Conservation (phyloP, 2,888 invertebrate genomes). For the Meloe dianella region DNA sequence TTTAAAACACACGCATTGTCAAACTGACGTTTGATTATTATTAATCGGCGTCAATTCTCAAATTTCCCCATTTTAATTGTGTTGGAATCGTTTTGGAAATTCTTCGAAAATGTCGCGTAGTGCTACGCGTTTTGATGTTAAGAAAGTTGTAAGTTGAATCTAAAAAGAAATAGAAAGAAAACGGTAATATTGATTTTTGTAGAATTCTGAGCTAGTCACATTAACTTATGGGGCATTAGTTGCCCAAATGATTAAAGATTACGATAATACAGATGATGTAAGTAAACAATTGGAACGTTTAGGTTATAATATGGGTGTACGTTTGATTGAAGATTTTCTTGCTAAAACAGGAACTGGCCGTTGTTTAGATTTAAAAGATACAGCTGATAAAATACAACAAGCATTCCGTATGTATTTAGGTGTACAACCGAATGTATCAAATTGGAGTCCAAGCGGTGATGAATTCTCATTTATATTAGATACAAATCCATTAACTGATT, state of each 20-base stretch:
- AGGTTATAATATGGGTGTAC: constrained; percentile 98
- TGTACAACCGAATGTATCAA: constrained; percentile 89
- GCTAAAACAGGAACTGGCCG: constrained; percentile 88
- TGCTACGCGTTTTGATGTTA: constrained; percentile 73
- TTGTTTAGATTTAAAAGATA: constrained; percentile 95
- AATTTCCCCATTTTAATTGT: background rate
- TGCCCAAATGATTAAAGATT: constrained; percentile 95
- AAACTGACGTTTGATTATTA: background rate
- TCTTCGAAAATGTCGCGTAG: constrained; percentile 68
- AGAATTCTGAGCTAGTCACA: constrained; percentile 96
- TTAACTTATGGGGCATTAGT: constrained; percentile 98
- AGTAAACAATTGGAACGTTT: constrained; percentile 94
- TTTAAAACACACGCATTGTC: no score
- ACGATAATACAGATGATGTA: constrained; percentile 96
- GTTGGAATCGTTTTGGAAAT: background rate
- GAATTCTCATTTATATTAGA: constrained; percentile 97
- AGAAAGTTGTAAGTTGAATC: constrained; percentile 83
- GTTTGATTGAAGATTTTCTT: constrained; percentile 96
- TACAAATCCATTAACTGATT: constrained; percentile 93
- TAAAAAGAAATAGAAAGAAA: no score
- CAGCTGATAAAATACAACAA: constrained; percentile 92
- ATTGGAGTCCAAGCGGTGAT: constrained; percentile 93
- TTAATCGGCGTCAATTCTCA: background rate
- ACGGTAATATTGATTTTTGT: constrained; percentile 30
- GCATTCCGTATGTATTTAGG: constrained; percentile 85